Conservation (phyloP, 2,888 invertebrate genomes). For the Tachina grossa region DNA sequence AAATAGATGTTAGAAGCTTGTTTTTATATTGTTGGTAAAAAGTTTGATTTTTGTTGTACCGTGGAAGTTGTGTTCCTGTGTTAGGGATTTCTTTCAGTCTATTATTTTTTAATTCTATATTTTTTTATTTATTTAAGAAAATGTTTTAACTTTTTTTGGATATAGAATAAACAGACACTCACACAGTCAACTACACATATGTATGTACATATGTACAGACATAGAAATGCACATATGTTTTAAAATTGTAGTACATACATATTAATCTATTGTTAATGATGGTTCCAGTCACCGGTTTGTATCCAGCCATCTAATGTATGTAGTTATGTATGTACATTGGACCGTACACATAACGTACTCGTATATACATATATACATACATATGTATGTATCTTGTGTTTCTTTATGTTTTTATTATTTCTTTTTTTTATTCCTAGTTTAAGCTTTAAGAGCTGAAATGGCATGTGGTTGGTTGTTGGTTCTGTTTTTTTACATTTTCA, state of each 20-base stretch:
- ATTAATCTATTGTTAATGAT: conserved; percentile 46
- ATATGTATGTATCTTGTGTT: background rate
- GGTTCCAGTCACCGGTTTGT: conserved; percentile 67
- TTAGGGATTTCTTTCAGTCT: background rate
- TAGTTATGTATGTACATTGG: too few relatives aligned
- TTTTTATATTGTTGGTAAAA: background rate
- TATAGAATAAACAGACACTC: background rate
- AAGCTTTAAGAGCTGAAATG: conserved; percentile 44
- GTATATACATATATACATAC: too few relatives aligned
- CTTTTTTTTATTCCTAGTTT: conserved; percentile 17
- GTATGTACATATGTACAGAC: background rate
- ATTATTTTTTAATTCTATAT: background rate
- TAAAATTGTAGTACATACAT: conserved; percentile 11
- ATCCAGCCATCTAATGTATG: conserved; percentile 51
- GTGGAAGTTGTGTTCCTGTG: conserved; percentile 3
- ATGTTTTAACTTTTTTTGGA: background rate
- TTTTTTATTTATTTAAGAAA: background rate
- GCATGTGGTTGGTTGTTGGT: conserved; percentile 43
- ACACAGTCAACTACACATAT: background rate
- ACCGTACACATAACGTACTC: too few relatives aligned
- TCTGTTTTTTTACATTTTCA: conserved; percentile 56
- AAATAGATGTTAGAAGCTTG: too few relatives aligned
- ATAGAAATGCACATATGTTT: background rate
- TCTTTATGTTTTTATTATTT: conserved; percentile 20
- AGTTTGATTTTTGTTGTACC: background rate